Evolutionary conservation across 1,140 invertebrate species (phyloP).

Genomic region (Drosophila orosa): DNA sequence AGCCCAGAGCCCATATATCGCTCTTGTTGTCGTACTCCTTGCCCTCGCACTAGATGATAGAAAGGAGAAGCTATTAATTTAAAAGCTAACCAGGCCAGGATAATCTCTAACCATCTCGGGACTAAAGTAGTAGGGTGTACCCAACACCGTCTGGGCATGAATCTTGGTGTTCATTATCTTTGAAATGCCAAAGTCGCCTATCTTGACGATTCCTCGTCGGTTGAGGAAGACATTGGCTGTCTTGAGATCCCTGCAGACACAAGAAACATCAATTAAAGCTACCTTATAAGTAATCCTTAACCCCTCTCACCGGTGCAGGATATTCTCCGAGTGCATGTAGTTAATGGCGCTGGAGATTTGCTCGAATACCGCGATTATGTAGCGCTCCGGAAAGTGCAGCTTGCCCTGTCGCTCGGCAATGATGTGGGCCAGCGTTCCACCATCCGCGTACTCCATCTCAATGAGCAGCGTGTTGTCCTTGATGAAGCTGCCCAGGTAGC

Average conservation of each 20-base stretch:
- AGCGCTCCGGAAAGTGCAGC: conserved; percentile 85
- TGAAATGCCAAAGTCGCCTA: conserved; percentile 93
- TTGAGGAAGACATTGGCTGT: conserved; percentile 92
- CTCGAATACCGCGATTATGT: conserved; percentile 88
- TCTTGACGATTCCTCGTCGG: conserved; percentile 88
- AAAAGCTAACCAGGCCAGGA: too few relatives aligned
- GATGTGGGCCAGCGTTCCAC: conserved; percentile 89
- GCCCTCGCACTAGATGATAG: conserved; percentile 88
- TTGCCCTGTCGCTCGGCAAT: conserved; percentile 85
- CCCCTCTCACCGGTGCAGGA: conserved; percentile 87
- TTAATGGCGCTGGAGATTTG: conserved; percentile 90
- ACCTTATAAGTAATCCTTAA: not conserved
- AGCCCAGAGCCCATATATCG: conserved; percentile 92
- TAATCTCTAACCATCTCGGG: conserved; percentile 89
- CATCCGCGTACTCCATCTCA: conserved; percentile 93
- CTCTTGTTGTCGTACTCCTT: conserved; percentile 92
- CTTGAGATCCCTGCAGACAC: conserved; percentile 88
- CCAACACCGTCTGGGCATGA: conserved; percentile 91
- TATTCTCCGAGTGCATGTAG: conserved; percentile 90
- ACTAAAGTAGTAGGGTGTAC: conserved; percentile 93
- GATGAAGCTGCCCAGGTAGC: conserved; percentile 91
- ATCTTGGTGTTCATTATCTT: conserved; percentile 90
- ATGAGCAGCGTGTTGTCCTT: conserved; percentile 90
- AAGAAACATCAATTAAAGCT: not conserved
- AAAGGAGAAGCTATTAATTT: not conserved